phyloP scores from a whole-genome alignment of 2,113 vertebrate genomes.

The Crocuta crocuta region DNA sequence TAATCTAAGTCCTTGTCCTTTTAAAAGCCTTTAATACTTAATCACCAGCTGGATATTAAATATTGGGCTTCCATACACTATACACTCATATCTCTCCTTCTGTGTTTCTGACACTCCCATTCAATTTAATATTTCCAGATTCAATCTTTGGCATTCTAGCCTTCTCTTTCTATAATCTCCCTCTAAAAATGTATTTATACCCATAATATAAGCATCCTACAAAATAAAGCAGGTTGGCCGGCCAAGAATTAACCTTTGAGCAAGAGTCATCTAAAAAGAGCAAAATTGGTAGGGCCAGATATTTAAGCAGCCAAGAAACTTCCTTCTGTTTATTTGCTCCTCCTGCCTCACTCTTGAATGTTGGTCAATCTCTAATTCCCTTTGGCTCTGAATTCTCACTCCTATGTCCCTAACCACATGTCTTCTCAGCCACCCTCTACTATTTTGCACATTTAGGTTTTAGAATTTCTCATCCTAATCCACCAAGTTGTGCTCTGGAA shows the following conservation, averaged over 20 bases:
- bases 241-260: neutral
- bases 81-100: neutral
- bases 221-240: neutral
- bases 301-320: neutral
- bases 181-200: constrained; percentile 6
- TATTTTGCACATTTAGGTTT: neutral
- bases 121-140: neutral
- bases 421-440: neutral
- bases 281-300: neutral
- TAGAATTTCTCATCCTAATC: neutral
- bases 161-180: neutral
- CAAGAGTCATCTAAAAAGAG: neutral
- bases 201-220: neutral
- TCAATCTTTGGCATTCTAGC: neutral
- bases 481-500: neutral
- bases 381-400: neutral
- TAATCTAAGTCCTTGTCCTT: neutral
- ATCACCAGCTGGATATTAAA: neutral
- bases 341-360: neutral
- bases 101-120: neutral
- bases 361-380: neutral
- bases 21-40: neutral
- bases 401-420: neutral
- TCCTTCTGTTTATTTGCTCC: neutral
- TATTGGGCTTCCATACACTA: neutral